Percentiles rank a stretch among this genome's conserved stretches.
phyloP scores from a whole-genome alignment of 2,888 invertebrate species.

The Clostera curtula region DNA sequence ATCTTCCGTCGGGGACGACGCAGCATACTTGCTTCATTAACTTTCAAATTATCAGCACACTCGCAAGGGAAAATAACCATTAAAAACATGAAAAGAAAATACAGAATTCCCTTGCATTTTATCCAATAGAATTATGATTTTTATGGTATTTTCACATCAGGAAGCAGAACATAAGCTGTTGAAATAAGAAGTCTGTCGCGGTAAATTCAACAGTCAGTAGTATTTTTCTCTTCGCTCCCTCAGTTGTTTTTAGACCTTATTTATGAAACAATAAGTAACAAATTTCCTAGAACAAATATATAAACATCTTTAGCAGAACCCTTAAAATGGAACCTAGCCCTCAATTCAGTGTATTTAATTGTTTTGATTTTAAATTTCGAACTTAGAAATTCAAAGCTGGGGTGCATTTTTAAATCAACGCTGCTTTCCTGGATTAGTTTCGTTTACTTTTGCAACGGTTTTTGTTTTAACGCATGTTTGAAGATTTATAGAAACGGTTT shows the following conservation, averaged over 20 bases:
- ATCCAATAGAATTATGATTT: conserved; percentile 26
- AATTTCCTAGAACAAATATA: too few species aligned
- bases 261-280: too few species aligned
- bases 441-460: conserved; percentile 16
- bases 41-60: conserved; percentile 67
- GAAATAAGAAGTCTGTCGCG: conserved; percentile 49
- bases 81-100: conserved; percentile 34
- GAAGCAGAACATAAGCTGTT: conserved; percentile 37
- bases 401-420: conserved; percentile 49
- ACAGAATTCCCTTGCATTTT: conserved; percentile 22
- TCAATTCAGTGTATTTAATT: conserved; percentile 59
- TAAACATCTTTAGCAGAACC: too few species aligned
- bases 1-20: conserved; percentile 58
- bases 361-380: conserved; percentile 62
- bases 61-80: conserved; percentile 59
- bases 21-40: conserved; percentile 66
- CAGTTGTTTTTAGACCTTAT: too few species aligned
- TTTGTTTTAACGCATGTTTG: conserved; percentile 10
- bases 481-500: conserved; percentile 20
- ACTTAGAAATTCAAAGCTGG: conserved; percentile 42
- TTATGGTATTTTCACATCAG: conserved; percentile 47
- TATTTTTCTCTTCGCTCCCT: too few species aligned
- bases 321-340: conserved; percentile 45
- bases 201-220: too few species aligned
- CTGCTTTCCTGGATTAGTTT: conserved; percentile 14